Percentiles rank a stretch among this genome's conserved stretches.
Conservation (phyloP, 2,888 invertebrate genomes). For the Craniophora ligustri region DNA sequence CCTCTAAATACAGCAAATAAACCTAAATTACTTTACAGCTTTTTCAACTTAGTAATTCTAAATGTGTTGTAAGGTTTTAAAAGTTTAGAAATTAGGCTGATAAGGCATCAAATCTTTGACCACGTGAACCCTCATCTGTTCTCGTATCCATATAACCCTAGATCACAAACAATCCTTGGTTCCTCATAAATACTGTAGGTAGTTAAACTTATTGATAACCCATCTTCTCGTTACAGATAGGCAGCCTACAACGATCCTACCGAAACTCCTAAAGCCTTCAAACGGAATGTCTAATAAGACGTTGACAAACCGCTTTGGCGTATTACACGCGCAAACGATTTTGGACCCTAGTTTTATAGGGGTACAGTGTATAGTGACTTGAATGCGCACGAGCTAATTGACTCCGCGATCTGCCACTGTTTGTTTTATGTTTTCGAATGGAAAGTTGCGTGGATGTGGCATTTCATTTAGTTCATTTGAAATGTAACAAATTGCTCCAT, state of each 20-base stretch:
- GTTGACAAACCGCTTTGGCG: slow-evolving; percentile 55
- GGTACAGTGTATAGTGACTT: slow-evolving; percentile 35
- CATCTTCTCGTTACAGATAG: slow-evolving; percentile 15
- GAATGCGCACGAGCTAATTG: slow-evolving; percentile 51
- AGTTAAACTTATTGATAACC: slow-evolving; percentile 16
- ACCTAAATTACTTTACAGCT: too few species aligned
- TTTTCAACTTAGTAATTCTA: too few species aligned
- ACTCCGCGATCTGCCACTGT: slow-evolving; percentile 57
- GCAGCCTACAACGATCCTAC: slow-evolving; percentile 17
- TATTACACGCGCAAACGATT: slow-evolving; percentile 23
- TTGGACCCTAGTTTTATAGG: slow-evolving; percentile 23
- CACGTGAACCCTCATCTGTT: too few species aligned
- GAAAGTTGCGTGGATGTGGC: slow-evolving; percentile 34
- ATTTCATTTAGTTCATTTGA: neutral
- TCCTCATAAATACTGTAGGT: too few species aligned
- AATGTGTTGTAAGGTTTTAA: too few species aligned
- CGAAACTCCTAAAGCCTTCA: slow-evolving; percentile 44
- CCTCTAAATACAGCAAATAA: too few species aligned
- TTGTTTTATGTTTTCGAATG: slow-evolving; percentile 56
- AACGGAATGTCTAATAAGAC: slow-evolving; percentile 65
- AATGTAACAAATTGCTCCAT: too few species aligned
- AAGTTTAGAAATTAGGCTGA: too few species aligned
- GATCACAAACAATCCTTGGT: too few species aligned
- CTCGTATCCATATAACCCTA: too few species aligned
- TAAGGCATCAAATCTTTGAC: too few species aligned